Conservation (phyloP, 2,888 invertebrate genomes). For the Brenthis hecate region DNA sequence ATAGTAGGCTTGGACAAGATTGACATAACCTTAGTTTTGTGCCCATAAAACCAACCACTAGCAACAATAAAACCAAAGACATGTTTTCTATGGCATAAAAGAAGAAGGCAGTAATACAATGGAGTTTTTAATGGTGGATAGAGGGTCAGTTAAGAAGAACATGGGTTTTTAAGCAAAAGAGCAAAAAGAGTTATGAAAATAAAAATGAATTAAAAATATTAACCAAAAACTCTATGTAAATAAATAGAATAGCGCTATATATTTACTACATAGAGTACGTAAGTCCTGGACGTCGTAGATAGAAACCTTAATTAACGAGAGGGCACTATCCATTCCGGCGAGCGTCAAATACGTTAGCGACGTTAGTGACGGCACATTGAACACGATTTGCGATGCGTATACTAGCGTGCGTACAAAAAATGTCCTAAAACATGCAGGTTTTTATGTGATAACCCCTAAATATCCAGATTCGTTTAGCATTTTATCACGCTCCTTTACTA, state of each 20-base stretch:
- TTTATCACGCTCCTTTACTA: neutral
- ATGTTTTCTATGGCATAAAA: too few relatives aligned
- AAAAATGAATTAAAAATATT: too few relatives aligned
- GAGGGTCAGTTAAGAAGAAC: too few relatives aligned
- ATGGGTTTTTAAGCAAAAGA: too few relatives aligned
- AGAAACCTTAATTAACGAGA: constrained; percentile 38
- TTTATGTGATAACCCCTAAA: constrained; percentile 19
- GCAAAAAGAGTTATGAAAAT: too few relatives aligned
- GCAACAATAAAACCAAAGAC: too few relatives aligned
- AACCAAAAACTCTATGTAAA: too few relatives aligned
- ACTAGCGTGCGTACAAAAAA: constrained; percentile 12
- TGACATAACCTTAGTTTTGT: too few relatives aligned
- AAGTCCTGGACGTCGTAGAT: constrained; percentile 19
- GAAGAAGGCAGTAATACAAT: too few relatives aligned
- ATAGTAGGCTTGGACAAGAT: too few relatives aligned
- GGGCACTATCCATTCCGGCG: constrained; percentile 40
- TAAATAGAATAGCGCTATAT: neutral
- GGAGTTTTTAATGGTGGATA: too few relatives aligned
- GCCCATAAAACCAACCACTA: too few relatives aligned
- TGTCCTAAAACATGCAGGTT: neutral
- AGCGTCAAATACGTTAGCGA: constrained; percentile 45
- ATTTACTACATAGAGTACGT: neutral
- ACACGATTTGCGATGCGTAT: constrained; percentile 56
- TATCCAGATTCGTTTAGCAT: constrained; percentile 13
- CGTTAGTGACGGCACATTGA: constrained; percentile 60